Conservation (phyloP, 2,888 invertebrate species). For the Hyalella azteca region DNA sequence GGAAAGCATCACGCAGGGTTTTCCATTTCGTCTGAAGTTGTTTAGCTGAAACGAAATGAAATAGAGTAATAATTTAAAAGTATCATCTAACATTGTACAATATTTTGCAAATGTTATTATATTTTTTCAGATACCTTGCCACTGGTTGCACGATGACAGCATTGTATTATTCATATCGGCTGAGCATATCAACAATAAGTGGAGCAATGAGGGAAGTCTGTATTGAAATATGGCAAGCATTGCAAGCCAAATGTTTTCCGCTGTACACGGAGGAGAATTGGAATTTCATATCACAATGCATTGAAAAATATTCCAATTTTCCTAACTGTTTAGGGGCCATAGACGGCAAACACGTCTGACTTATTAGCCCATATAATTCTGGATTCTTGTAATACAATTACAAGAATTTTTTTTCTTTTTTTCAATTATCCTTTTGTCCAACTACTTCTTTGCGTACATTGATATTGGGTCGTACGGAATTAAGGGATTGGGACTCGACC, state of each 20-base stretch:
- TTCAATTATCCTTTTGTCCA: slow-evolving; percentile 39
- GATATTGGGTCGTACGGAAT: slow-evolving; percentile 46
- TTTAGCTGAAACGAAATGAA: no score
- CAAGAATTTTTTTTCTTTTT: slow-evolving; percentile 39
- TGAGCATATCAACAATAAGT: slow-evolving; percentile 15
- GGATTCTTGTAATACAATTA: slow-evolving; percentile 44
- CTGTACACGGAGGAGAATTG: not conserved
- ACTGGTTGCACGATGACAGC: slow-evolving; percentile 30
- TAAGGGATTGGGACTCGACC: slow-evolving; percentile 40
- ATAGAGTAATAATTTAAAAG: no score
- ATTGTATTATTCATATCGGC: slow-evolving; percentile 16
- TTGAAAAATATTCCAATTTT: slow-evolving; percentile 60
- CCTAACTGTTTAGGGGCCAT: slow-evolving; percentile 62
- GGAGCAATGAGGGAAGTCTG: not conserved
- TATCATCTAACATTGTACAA: no score
- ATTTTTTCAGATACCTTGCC: slow-evolving; percentile 30
- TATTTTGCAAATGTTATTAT: no score
- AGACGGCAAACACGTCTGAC: slow-evolving; percentile 52
- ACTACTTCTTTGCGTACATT: slow-evolving; percentile 44
- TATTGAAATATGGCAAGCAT: no score
- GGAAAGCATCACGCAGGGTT: no score
- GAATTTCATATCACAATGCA: slow-evolving; percentile 60
- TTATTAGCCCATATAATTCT: slow-evolving; percentile 27
- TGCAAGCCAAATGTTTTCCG: no score
- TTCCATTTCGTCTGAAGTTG: no score